Evolutionary conservation across 2,113 vertebrate genomes (phyloP).

Genomic region (Corydoras maculifer): DNA sequence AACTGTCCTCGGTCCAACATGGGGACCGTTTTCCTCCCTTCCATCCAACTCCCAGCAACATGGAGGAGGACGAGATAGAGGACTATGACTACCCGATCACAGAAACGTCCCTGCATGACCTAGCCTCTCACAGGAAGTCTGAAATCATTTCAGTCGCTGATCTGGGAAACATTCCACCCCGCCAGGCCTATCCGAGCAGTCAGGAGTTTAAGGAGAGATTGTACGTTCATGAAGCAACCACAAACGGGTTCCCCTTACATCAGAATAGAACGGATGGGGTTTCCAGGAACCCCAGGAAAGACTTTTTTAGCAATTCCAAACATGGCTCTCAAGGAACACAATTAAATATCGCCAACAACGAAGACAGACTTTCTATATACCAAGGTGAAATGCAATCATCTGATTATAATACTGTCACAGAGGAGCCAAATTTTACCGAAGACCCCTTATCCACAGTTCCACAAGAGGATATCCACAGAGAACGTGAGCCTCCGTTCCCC

Average conservation of each 20-base stretch:
- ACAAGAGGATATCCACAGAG: background rate
- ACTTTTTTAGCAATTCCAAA: constrained; percentile 4
- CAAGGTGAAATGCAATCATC: constrained; percentile 20
- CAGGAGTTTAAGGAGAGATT: constrained; percentile 58
- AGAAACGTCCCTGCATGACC: constrained; percentile 35
- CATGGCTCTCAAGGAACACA: background rate
- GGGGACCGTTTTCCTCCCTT: constrained; percentile 48
- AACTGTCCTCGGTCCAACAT: constrained; percentile 21
- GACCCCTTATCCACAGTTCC: constrained; percentile 13
- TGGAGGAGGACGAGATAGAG: constrained; percentile 53
- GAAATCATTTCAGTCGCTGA: constrained; percentile 18
- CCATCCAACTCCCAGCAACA: constrained; percentile 30
- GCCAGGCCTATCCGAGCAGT: constrained; percentile 36
- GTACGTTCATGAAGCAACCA: constrained; percentile 47
- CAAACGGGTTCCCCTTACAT: constrained; percentile 30
- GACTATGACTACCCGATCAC: constrained; percentile 61
- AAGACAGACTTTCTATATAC: constrained; percentile 6
- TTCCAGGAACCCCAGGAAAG: constrained; percentile 12
- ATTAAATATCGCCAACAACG: constrained; percentile 13
- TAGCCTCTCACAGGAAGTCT: constrained; percentile 28
- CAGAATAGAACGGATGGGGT: constrained; percentile 8
- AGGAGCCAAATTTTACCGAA: constrained; percentile 31
- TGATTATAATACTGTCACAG: constrained; percentile 18
- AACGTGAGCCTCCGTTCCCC: constrained; percentile 6
- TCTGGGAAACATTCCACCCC: constrained; percentile 8